Base-by-base conservation (phyloP, 1,140 invertebrate species). In the Tachypleus tridentatus region DNA sequence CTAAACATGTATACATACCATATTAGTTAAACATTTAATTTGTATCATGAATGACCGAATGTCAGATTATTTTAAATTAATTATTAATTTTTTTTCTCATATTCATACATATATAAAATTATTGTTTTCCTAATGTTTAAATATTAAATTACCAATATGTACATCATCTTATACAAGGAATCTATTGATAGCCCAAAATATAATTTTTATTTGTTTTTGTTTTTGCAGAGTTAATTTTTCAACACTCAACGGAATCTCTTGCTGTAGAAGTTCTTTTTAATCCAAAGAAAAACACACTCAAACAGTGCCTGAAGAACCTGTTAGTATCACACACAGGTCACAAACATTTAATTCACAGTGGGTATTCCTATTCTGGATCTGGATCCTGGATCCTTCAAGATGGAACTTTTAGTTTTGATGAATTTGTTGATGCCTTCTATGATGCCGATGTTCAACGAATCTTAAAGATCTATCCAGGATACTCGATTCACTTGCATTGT, bases 331-430 rank as follows among this genome's bases (percentile, higher is more conserved):
- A 93, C 77, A 93, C 92, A 51, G 84, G 89, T 73, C 91, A 96
- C 79, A 85, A 93, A 71, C 93, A 96, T 78, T 87, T 98, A 73
- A 89, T 98, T 75, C 93, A 96, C 77, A 88, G 92, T 72, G 95
- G 95, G 63, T 96, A 97, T 76, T 92, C 90, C 63, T 93, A 94
- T 77, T 84, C 86, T 67, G 90, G 88, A 64, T 91, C 88, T 78
- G 92, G 92, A 78, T 94, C 88, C 68, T 97, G 93, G 94, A 89
- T 96, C 73, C 82, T 98, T 75, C 93, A 97, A 84, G 94, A 97
- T 81, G 93, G 92, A 74, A 92, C 90, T 73, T 97, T 95, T 76
- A 91, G 90, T 62, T 83, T 93, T 59, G 81, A 85, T 6, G 91
- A 96, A 77, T 91, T 97, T 76, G 81, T 89, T 57, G 90, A 94